Conservation (phyloP, 2,797 vertebrate genomes). For the Phalloptychus januarius region DNA sequence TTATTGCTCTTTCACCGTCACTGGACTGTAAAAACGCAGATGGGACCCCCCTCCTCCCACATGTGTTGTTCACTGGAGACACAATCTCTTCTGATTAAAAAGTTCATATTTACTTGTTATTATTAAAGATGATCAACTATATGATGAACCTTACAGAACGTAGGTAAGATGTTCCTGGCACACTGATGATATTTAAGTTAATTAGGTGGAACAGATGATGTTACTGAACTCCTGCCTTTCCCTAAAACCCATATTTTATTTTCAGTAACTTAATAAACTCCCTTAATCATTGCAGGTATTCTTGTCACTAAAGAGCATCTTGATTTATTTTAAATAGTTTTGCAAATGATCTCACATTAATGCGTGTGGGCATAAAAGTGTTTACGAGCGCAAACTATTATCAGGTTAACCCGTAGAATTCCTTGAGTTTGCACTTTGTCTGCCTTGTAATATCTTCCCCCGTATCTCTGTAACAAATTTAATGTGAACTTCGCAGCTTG, state of each 20-base stretch:
- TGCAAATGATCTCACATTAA: slow-evolving; percentile 61
- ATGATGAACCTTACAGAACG: not conserved
- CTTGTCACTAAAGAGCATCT: slow-evolving; percentile 44
- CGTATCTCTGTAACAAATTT: slow-evolving; percentile 77
- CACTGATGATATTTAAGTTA: slow-evolving; percentile 23
- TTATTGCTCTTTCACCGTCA: slow-evolving; percentile 71
- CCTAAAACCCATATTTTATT: slow-evolving; percentile 30
- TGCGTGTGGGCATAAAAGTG: slow-evolving; percentile 65
- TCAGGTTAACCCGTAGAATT: slow-evolving; percentile 80
- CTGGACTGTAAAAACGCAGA: slow-evolving; percentile 78
- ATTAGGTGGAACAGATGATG: slow-evolving; percentile 19
- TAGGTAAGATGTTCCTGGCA: slow-evolving; percentile 6
- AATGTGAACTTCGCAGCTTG: slow-evolving; percentile 71
- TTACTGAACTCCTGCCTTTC: slow-evolving; percentile 21
- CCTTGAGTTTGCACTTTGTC: slow-evolving; percentile 79
- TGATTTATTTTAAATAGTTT: slow-evolving; percentile 57
- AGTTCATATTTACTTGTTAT: slow-evolving; percentile 18
- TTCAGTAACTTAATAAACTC: slow-evolving; percentile 32
- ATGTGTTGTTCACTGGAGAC: slow-evolving; percentile 45
- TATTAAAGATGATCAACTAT: not conserved
- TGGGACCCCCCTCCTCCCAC: slow-evolving; percentile 56
- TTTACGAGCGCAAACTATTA: slow-evolving; percentile 78
- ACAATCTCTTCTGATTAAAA: slow-evolving; percentile 23
- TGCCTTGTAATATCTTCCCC: slow-evolving; percentile 78
- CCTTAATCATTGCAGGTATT: slow-evolving; percentile 25